Percentiles rank a stretch among this genome's conserved stretches.
phyloP scores from a whole-genome alignment of 2,888 invertebrate species.

The Harpagoxenus sublaevis region DNA sequence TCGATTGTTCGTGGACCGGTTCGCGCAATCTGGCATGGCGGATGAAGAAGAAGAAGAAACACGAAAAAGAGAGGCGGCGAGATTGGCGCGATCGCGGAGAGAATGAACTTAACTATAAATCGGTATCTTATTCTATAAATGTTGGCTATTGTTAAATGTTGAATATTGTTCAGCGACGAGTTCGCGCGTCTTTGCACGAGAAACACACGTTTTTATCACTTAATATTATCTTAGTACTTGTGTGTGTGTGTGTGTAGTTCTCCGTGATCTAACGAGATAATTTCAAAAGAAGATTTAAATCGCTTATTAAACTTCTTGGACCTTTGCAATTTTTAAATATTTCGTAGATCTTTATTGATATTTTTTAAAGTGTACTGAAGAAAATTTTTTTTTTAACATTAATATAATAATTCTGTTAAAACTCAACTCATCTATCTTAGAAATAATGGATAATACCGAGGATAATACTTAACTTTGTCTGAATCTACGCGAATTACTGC shows the following conservation, averaged over 20 bases:
- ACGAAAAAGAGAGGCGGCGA: conserved; percentile 26
- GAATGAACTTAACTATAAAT: conserved; percentile 80
- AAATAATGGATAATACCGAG: not conserved
- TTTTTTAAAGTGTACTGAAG: not conserved
- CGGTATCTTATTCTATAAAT: conserved; percentile 86
- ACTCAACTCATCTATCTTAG: not conserved
- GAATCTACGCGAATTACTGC: not conserved
- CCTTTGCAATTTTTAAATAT: not conserved
- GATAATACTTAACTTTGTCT: not conserved
- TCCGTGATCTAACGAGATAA: not conserved
- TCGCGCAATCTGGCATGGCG: conserved; percentile 62
- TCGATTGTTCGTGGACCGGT: conserved; percentile 61
- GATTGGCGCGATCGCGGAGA: conserved; percentile 55
- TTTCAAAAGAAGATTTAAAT: not conserved
- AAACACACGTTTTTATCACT: conserved; percentile 49
- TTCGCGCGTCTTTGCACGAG: conserved; percentile 63
- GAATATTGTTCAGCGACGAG: conserved; percentile 83
- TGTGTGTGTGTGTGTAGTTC: no score
- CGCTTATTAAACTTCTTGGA: not conserved
- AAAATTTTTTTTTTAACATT: not conserved
- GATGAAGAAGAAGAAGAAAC: conserved; percentile 17
- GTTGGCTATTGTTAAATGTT: conserved; percentile 86
- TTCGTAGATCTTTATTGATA: not conserved
- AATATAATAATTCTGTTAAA: not conserved
- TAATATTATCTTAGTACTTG: not conserved